Conservation (phyloP, 2,888 invertebrate species). For the Pegoplata infirma region DNA sequence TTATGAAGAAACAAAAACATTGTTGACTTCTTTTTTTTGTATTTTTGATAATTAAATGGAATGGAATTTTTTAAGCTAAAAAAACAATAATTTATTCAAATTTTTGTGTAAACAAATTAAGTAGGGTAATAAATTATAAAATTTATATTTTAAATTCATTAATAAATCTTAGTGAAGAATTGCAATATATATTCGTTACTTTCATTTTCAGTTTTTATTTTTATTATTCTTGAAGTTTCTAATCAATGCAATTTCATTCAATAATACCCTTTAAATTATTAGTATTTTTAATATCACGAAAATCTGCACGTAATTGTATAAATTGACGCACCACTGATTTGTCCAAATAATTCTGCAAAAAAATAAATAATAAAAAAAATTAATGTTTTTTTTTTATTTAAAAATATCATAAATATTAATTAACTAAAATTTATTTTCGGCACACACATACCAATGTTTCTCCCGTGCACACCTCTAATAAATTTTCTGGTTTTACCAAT, state of each 20-base stretch:
- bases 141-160: not conserved
- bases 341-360: constrained; percentile 91
- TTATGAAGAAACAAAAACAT: not conserved
- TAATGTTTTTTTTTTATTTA: too few species aligned
- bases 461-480: constrained; percentile 95
- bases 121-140: not conserved
- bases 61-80: not conserved
- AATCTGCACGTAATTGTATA: constrained; percentile 95
- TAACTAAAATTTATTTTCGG: too few species aligned
- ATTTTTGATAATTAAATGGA: too few species aligned
- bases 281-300: constrained; percentile 88
- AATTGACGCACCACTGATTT: constrained; percentile 93
- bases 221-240: not conserved
- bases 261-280: constrained; percentile 82
- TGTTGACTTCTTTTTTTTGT: not conserved
- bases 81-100: not conserved
- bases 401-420: not conserved
- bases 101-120: not conserved
- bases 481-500: constrained; percentile 96
- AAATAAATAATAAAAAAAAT: too few species aligned
- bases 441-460: constrained; percentile 87
- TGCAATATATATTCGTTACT: too few species aligned
- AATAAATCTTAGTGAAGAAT: not conserved
- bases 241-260: constrained; percentile 67
- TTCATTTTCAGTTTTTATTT: too few species aligned